These are phyloP conservation scores for Heterohyrax brucei DNA, from an alignment of 2,797 vertebrate species.

Conservation along the genomic window DNA sequence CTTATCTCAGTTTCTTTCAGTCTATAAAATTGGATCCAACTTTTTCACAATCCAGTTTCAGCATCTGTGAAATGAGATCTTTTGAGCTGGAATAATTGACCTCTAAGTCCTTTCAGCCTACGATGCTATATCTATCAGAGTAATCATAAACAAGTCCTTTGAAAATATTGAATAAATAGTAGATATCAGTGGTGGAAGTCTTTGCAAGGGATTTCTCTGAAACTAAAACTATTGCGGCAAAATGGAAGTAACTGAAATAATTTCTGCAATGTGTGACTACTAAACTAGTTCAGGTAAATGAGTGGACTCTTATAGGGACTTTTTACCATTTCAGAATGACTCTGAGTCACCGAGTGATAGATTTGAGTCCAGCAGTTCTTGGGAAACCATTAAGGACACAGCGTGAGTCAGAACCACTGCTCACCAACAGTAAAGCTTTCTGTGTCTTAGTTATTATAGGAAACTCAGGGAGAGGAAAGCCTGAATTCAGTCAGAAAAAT, in stretches of 20 bases:
- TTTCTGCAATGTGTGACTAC: neutral
- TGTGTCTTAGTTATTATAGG: neutral
- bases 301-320: neutral
- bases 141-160: neutral
- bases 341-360: conserved; percentile 3
- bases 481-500: neutral
- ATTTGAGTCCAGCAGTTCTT: neutral
- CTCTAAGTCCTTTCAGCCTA: neutral
- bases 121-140: neutral
- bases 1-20: neutral
- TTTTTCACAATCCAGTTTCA: neutral
- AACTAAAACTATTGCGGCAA: conserved; percentile 3
- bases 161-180: neutral
- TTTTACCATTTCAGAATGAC: conserved; percentile 14
- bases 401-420: too few species aligned
- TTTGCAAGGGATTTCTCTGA: conserved; percentile 1
- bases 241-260: neutral
- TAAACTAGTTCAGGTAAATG: neutral
- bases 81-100: neutral
- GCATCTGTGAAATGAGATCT: neutral
- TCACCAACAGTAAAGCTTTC: conserved; percentile 7
- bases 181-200: neutral
- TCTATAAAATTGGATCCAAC: neutral
- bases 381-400: neutral
- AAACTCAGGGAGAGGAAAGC: neutral